Percentiles rank a stretch among this genome's conserved stretches.
These are phyloP conservation scores for Cenopis cana DNA, from an alignment of 2,888 invertebrate genomes.

Conservation along the genomic window DNA sequence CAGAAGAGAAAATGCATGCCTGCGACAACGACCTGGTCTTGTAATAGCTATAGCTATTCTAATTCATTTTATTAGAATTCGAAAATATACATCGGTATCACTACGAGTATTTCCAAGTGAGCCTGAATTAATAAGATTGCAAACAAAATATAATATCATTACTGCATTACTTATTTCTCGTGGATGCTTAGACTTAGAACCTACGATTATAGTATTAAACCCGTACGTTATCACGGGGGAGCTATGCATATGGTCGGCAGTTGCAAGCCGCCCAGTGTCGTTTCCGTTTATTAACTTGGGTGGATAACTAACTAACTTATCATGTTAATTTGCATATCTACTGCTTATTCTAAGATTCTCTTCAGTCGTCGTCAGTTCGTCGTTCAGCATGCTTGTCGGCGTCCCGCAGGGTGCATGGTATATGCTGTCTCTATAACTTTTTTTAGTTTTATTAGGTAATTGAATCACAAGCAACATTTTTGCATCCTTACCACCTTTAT, in stretches of 20 bases:
- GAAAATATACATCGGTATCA: too few relatives aligned
- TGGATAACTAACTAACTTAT: background rate
- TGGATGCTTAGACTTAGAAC: background rate
- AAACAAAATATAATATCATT: background rate
- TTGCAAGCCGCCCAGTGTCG: background rate
- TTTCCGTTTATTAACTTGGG: conserved; percentile 10
- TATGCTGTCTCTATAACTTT: too few relatives aligned
- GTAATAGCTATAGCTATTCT: background rate
- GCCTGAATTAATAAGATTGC: too few relatives aligned
- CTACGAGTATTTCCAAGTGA: too few relatives aligned
- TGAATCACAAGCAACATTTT: too few relatives aligned
- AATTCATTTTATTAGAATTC: background rate
- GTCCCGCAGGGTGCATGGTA: too few relatives aligned
- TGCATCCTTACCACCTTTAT: too few relatives aligned
- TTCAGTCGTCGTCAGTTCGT: too few relatives aligned
- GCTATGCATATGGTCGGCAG: background rate
- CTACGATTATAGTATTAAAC: too few relatives aligned
- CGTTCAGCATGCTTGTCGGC: too few relatives aligned
- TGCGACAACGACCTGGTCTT: background rate
- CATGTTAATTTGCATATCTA: conserved; percentile 2
- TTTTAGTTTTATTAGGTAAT: too few relatives aligned
- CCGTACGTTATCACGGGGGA: background rate
- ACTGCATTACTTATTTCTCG: background rate
- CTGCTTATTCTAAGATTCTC: too few relatives aligned
- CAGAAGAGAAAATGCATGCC: background rate